Evolutionary conservation across 2,113 vertebrate genomes (phyloP).

Genomic region (Thunnus thynnus): DNA sequence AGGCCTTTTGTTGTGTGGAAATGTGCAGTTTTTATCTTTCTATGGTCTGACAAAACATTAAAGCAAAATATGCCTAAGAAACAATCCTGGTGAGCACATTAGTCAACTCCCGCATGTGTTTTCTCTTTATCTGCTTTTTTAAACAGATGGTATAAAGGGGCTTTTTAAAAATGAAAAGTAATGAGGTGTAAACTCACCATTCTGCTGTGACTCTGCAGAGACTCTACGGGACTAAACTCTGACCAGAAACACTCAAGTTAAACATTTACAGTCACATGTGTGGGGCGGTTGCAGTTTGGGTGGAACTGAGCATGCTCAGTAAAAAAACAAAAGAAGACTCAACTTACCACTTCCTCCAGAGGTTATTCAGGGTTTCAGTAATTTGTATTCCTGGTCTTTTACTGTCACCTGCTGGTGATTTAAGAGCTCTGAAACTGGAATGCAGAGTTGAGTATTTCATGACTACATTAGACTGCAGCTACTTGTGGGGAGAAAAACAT

Average conservation of each 20-base stretch:
- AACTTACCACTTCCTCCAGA: background rate
- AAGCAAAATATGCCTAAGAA: background rate
- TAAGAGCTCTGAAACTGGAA: background rate
- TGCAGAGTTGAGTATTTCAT: no score
- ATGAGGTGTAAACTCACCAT: conserved; percentile 56
- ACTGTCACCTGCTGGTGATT: conserved; percentile 48
- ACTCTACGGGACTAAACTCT: background rate
- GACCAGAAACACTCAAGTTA: background rate
- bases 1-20: no score
- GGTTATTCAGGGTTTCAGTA: background rate
- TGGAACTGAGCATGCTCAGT: conserved; percentile 39
- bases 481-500: no score
- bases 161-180: background rate
- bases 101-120: no score
- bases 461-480: no score
- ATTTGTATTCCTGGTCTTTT: conserved; percentile 31
- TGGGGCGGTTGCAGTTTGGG: background rate
- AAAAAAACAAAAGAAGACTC: no score
- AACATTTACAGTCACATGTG: background rate
- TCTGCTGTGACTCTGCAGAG: conserved; percentile 9
- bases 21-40: no score
- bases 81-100: background rate
- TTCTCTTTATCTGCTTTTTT: no score
- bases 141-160: background rate
- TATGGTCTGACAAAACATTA: no score